These are phyloP conservation scores for Sebastes oblongus DNA, from an alignment of 2,797 vertebrate species.

Conservation along the genomic window DNA sequence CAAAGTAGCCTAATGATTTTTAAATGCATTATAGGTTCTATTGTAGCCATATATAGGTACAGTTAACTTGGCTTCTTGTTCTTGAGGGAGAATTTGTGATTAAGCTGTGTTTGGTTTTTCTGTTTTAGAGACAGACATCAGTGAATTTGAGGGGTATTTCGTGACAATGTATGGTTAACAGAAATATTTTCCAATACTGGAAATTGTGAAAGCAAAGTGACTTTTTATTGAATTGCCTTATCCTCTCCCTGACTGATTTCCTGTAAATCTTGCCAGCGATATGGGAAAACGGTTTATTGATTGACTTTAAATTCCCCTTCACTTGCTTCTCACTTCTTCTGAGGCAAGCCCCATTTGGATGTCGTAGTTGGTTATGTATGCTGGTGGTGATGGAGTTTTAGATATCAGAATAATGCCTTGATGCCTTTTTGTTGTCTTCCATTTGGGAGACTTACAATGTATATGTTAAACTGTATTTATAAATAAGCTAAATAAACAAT, in stretches of 20 bases:
- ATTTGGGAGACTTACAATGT: slow-evolving; percentile 80
- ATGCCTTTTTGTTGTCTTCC: slow-evolving; percentile 87
- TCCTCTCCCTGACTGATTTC: slow-evolving; percentile 45
- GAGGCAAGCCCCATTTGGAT: slow-evolving; percentile 52
- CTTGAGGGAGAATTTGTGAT: slow-evolving; percentile 33
- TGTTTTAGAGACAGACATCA: slow-evolving; percentile 27
- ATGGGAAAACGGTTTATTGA: slow-evolving; percentile 27
- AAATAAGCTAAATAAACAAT: slow-evolving; percentile 81
- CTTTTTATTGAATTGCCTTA: slow-evolving; percentile 69
- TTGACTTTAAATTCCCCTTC: slow-evolving; percentile 44
- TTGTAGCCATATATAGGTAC: slow-evolving; percentile 29
- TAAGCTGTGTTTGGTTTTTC: slow-evolving; percentile 30
- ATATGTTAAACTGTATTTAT: slow-evolving; percentile 84
- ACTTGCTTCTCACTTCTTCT: slow-evolving; percentile 32
- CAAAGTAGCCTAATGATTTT: neutral
- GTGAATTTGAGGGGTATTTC: slow-evolving; percentile 41
- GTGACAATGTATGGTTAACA: slow-evolving; percentile 22
- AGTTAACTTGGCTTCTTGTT: slow-evolving; percentile 26
- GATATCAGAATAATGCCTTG: slow-evolving; percentile 84
- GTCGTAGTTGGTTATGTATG: slow-evolving; percentile 57
- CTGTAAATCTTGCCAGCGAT: slow-evolving; percentile 47
- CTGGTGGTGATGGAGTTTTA: slow-evolving; percentile 70
- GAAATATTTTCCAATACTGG: slow-evolving; percentile 8
- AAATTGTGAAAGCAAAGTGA: slow-evolving; percentile 29
- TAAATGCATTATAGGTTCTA: slow-evolving; percentile 7